A percentile compares a stretch with the other conserved stretches of the same genome.
phyloP scores from a whole-genome alignment of 2,113 vertebrate species.

The Tretioscincus oriximinensis region DNA sequence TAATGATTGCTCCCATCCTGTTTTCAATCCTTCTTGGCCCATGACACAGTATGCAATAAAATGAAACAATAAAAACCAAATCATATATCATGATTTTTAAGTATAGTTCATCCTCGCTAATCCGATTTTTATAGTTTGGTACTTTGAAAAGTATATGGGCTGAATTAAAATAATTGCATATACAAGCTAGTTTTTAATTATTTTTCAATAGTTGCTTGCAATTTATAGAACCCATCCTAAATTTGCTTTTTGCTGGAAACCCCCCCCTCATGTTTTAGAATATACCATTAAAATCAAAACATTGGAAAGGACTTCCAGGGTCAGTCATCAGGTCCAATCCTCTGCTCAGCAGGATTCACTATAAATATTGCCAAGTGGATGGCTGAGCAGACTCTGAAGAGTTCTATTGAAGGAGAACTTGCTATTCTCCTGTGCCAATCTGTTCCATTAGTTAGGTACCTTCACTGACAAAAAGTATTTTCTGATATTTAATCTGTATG shows the following conservation, averaged over 20 bases:
- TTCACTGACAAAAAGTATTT: too few relatives aligned
- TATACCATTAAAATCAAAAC: neutral
- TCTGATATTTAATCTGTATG: too few relatives aligned
- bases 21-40: neutral
- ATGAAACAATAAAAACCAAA: neutral
- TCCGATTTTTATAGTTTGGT: neutral
- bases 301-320: too few relatives aligned
- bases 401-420: too few relatives aligned
- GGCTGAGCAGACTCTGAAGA: too few relatives aligned
- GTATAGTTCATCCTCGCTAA: neutral
- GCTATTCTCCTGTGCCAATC: too few relatives aligned
- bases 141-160: neutral
- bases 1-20: neutral
- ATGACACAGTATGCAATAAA: neutral
- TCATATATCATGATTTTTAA: neutral
- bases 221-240: neutral
- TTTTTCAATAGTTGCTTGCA: neutral
- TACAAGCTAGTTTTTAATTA: neutral
- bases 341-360: too few relatives aligned
- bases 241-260: neutral
- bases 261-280: neutral
- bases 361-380: too few relatives aligned
- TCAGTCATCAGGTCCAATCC: too few relatives aligned
- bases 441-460: too few relatives aligned
- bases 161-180: neutral